phyloP scores from a whole-genome alignment of 2,888 invertebrate species.

The Hipparchia sbordonii region DNA sequence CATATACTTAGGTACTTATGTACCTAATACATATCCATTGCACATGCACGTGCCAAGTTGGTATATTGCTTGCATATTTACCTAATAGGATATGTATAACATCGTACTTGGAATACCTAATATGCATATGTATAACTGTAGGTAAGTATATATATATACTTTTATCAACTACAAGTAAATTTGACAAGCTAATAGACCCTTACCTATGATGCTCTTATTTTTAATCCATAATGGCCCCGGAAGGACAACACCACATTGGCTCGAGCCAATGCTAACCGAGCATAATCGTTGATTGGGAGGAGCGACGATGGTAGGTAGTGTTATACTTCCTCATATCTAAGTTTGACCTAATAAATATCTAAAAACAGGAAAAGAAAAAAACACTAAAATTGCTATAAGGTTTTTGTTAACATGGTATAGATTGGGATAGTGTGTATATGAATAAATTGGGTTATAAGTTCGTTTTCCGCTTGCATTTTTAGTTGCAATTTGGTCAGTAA shows the following conservation, averaged over 20 bases:
- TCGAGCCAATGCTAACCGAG: conserved; percentile 64
- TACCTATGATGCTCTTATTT: conserved; percentile 52
- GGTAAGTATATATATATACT: background rate
- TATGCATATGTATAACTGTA: background rate
- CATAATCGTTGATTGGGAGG: conserved; percentile 63
- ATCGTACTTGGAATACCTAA: background rate
- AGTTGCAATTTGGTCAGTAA: conserved; percentile 53
- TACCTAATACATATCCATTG: background rate
- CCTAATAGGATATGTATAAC: too few relatives aligned
- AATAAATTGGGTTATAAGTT: background rate
- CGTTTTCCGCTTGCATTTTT: conserved; percentile 42
- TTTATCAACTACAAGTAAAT: conserved; percentile 18
- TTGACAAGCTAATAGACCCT: conserved; percentile 29
- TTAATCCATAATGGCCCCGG: conserved; percentile 54
- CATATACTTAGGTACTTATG: too few relatives aligned
- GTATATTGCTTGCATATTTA: background rate
- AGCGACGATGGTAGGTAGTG: conserved; percentile 58
- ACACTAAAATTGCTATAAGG: too few relatives aligned
- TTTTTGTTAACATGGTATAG: background rate
- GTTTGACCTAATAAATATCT: background rate
- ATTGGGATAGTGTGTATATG: background rate
- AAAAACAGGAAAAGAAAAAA: background rate
- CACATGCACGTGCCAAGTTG: background rate
- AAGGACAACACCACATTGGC: conserved; percentile 33
- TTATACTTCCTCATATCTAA: conserved; percentile 46